Conservation (phyloP, 2,888 invertebrate genomes). For the Gastrophysa polygoni region DNA sequence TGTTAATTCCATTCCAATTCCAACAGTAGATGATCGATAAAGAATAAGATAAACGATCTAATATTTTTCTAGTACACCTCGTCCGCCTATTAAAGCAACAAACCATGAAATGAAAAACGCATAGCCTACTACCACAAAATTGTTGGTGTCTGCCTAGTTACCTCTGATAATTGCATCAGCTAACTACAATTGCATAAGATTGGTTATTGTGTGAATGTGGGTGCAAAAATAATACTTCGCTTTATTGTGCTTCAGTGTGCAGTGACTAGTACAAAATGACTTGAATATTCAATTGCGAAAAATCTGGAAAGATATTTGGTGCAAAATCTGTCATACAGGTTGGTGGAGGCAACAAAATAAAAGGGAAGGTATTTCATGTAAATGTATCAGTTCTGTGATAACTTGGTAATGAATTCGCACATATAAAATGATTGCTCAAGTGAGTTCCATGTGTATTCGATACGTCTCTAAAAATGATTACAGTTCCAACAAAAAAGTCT, state of each 20-base stretch:
- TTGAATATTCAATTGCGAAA: background rate
- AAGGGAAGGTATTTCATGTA: background rate
- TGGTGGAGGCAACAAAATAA: background rate
- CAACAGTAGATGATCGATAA: background rate
- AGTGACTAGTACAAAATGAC: background rate
- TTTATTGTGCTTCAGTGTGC: background rate
- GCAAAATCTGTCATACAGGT: background rate
- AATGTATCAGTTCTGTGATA: slow-evolving; percentile 17
- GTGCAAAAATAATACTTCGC: slow-evolving; percentile 7
- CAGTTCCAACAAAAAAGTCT: too few species aligned
- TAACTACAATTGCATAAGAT: slow-evolving; percentile 2
- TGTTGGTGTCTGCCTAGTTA: background rate
- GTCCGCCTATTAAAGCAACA: background rate
- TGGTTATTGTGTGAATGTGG: slow-evolving; percentile 3
- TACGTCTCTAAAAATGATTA: background rate
- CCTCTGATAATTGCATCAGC: slow-evolving; percentile 2
- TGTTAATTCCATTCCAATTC: too few species aligned
- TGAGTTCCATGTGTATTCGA: background rate
- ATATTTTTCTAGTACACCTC: background rate
- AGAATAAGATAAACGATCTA: background rate
- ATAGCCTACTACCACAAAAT: background rate
- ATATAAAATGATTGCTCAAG: slow-evolving; percentile 15
- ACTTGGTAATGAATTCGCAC: background rate
- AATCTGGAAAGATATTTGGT: background rate
- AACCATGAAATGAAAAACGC: background rate